phyloP scores from a whole-genome alignment of 1,140 invertebrate species.

The Drosophila ambigua region DNA sequence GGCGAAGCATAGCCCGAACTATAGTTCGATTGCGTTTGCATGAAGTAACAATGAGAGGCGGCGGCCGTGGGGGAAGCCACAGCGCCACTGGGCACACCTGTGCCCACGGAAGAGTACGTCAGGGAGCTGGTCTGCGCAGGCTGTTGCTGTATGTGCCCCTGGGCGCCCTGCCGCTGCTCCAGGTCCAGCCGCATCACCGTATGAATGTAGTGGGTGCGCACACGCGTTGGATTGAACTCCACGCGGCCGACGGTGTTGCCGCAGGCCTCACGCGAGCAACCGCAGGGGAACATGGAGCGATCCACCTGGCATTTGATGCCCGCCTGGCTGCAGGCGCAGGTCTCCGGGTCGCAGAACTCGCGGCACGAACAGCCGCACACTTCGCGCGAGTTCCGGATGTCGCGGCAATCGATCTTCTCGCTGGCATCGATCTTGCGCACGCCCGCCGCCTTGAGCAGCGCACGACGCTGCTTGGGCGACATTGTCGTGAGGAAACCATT shows the following conservation, averaged over 20 bases:
- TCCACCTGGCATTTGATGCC: slow-evolving; percentile 99
- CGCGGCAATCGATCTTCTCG: slow-evolving; percentile 97
- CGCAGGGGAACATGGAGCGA: slow-evolving; percentile 97
- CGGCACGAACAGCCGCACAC: slow-evolving; percentile 98
- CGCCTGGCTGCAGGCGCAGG: slow-evolving; percentile 95
- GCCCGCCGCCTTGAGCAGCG: slow-evolving; percentile 93
- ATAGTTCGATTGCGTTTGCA: slow-evolving; percentile 82
- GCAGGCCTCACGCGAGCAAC: slow-evolving; percentile 97
- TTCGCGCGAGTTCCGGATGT: slow-evolving; percentile 95
- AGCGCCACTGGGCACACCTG: not conserved
- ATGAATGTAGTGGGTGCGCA: slow-evolving; percentile 98
- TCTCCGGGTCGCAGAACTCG: slow-evolving; percentile 97
- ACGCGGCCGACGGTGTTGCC: slow-evolving; percentile 96
- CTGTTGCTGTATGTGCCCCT: slow-evolving; percentile 31
- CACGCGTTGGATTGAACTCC: slow-evolving; percentile 97
- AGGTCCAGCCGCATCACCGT: slow-evolving; percentile 97
- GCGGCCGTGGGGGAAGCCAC: not conserved
- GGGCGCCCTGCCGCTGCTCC: slow-evolving; percentile 90
- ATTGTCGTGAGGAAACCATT: slow-evolving; percentile 97
- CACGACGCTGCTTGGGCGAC: slow-evolving; percentile 94
- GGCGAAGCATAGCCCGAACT: slow-evolving; percentile 80
- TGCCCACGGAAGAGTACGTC: slow-evolving; percentile 39
- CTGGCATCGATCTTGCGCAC: slow-evolving; percentile 96
- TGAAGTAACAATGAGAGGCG: slow-evolving; percentile 61
- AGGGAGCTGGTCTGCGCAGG: slow-evolving; percentile 27